Conservation (phyloP, 1,140 invertebrate genomes). For the Drosophila pallidifrons region DNA sequence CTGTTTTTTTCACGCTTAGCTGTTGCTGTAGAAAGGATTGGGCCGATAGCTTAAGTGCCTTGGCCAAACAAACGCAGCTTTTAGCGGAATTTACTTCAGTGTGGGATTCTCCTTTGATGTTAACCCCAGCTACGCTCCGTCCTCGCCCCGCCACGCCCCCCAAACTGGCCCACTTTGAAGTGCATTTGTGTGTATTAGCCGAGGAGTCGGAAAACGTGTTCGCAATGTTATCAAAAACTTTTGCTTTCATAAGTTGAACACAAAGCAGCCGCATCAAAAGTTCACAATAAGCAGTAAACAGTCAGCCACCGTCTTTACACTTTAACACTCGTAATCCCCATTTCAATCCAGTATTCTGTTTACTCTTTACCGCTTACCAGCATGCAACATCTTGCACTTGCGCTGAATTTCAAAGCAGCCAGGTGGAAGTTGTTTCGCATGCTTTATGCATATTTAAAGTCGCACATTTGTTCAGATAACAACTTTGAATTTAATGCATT, state of each 20-base stretch:
- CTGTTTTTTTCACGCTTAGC: slow-evolving; percentile 1
- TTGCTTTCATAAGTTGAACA: slow-evolving; percentile 11
- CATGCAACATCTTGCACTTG: neutral
- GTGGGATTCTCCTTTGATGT: slow-evolving; percentile 41
- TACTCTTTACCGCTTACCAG: no score
- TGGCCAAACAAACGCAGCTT: slow-evolving; percentile 43
- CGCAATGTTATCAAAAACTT: slow-evolving; percentile 14
- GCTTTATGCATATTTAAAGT: no score
- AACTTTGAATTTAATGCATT: no score
- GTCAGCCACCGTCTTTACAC: neutral
- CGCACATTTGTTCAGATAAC: no score
- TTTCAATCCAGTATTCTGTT: slow-evolving; percentile 3
- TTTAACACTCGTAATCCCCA: slow-evolving; percentile 8
- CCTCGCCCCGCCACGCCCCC: neutral
- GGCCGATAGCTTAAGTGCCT: slow-evolving; percentile 39
- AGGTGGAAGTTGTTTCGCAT: neutral
- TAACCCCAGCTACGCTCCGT: neutral
- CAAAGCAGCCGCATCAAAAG: slow-evolving; percentile 14
- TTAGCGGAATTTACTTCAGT: slow-evolving; percentile 46
- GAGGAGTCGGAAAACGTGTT: slow-evolving; percentile 9
- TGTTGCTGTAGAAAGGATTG: slow-evolving; percentile 33
- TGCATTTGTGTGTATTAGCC: slow-evolving; percentile 30
- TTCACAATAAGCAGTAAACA: neutral
- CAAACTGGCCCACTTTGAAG: slow-evolving; percentile 10
- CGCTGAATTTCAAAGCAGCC: neutral